Base-by-base conservation (phyloP, 1,140 invertebrate species). In the Trichomalopsis sarcophagae region DNA sequence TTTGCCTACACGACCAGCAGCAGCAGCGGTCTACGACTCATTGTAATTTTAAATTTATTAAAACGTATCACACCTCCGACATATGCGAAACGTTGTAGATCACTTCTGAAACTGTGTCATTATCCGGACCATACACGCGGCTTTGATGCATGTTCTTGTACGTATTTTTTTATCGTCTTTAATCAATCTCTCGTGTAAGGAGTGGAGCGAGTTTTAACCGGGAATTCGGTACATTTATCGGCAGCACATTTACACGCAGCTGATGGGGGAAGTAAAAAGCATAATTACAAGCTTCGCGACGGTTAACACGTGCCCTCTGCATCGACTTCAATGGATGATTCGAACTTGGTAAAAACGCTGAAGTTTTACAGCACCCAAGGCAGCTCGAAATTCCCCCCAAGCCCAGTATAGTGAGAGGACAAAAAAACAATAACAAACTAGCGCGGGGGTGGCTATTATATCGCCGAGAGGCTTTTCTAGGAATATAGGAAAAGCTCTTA, bases 11-110 rank as follows among this genome's bases (percentile, higher is more conserved):
- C 33, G 2, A 33, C 2, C 33, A 33, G 23, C 23, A 21, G 40
- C 40, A 44, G 40, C 40, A 44, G 40, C 40, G 9, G 40, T 40
- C 5, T 30, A 27, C 1, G 21, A 0, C 66, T 84, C 66, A 84
- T 84, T 84, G 44, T 80, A 84, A 84, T 84, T 80, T 80, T 47
- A 80, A 80, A 84, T 84, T 84, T 81, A 84, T 84, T 84, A 81
- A 84, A 66, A 44, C 47, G 17, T 47, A 68, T 84, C 77, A 84
- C 77, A 84, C 84, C 78, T 81, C 68, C 68, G 30, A 73, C 78
- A n/a, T 75, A 47, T 80, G 68, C n/a, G n/a, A 40, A 69, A 13
- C 78, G 33, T 69, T 44, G 40, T 68, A 69, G 66, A 80, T 80
- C 62, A 80, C 33, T 68, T n/a, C 17, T 11, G 36, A 80, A 80